These are phyloP conservation scores for Platycercus adscitus DNA, from an alignment of 2,113 vertebrate species.

Conservation along the genomic window DNA sequence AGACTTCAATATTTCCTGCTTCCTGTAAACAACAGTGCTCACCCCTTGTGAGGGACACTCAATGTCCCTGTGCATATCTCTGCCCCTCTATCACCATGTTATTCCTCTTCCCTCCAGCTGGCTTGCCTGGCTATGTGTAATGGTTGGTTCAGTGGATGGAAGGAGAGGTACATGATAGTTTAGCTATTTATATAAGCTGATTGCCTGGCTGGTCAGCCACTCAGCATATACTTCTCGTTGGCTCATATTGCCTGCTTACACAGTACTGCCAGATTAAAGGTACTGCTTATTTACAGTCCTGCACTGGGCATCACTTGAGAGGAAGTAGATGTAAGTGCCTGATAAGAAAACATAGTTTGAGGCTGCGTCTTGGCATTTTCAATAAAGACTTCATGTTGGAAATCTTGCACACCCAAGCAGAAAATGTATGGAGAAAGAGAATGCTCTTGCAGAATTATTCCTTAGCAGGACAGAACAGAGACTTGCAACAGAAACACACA, in stretches of 20 bases:
- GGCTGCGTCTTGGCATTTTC: not conserved
- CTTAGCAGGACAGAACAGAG: not conserved
- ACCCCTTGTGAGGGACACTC: not conserved
- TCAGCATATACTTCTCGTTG: not conserved
- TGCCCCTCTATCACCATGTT: fast-evolving
- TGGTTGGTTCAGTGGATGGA: not conserved
- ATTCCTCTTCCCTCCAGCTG: not conserved
- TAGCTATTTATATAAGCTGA: not conserved
- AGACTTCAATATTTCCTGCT: not conserved
- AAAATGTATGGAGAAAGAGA: not conserved
- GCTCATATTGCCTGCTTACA: not conserved
- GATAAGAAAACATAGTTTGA: not conserved
- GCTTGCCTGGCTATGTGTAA: not conserved
- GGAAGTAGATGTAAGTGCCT: not conserved
- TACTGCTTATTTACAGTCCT: not conserved
- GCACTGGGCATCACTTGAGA: not conserved
- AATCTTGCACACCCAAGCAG: not conserved
- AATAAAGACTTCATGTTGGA: not conserved
- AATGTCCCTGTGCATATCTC: not conserved
- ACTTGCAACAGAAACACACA: not conserved
- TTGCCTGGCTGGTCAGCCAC: not conserved
- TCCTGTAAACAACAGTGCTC: not conserved
- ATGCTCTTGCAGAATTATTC: not conserved
- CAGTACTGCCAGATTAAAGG: not conserved
- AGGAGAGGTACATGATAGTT: not conserved